Conservation (phyloP, 2,888 invertebrate species). For the Parnassius glacialis region DNA sequence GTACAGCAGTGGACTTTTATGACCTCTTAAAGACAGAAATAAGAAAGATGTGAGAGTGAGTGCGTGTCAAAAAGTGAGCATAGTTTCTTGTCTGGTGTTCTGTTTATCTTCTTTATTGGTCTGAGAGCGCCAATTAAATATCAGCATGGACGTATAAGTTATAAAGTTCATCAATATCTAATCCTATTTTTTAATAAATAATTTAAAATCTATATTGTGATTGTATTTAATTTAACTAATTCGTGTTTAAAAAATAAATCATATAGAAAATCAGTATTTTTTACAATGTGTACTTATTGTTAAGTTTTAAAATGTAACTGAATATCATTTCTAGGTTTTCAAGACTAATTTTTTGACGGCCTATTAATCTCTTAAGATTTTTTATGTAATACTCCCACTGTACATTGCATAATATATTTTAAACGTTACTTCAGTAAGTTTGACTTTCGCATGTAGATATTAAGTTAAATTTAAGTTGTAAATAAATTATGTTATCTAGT, state of each 20-base stretch:
- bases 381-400: constrained; percentile 13
- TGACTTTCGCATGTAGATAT: constrained; percentile 13
- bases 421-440: constrained; percentile 19
- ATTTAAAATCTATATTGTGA: background rate
- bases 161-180: no score
- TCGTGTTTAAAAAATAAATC: background rate
- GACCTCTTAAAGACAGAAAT: no score
- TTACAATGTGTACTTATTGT: background rate
- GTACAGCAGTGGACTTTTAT: no score
- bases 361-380: constrained; percentile 1
- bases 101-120: no score
- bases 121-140: no score
- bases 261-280: constrained; percentile 1
- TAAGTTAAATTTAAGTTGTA: constrained; percentile 44
- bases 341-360: background rate
- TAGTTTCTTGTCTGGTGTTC: no score
- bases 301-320: background rate
- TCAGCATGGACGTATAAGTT: no score
- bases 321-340: background rate
- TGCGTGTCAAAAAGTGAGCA: no score
- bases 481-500: constrained; percentile 39
- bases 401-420: constrained; percentile 38
- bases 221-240: background rate
- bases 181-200: no score
- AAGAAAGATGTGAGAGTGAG: no score